Percentiles rank a stretch among this genome's conserved stretches.
Evolutionary conservation across 2,888 invertebrate genomes (phyloP).

Genomic region (Ochropleura plecta): DNA sequence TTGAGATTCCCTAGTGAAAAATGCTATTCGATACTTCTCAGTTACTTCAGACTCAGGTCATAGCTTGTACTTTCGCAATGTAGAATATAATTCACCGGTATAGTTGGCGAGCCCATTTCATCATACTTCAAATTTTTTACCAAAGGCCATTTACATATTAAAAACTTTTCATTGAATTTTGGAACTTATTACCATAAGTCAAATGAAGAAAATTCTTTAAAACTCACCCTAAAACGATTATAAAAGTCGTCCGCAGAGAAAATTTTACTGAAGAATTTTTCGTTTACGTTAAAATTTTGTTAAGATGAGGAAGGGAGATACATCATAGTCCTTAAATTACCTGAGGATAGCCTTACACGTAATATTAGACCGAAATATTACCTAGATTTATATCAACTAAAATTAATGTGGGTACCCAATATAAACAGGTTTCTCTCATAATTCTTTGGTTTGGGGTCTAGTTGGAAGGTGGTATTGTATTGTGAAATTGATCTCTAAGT

Average conservation of each 20-base stretch:
- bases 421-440: conserved; percentile 32
- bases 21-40: too few species aligned
- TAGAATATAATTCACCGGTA: conserved; percentile 1
- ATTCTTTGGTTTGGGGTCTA: conserved; percentile 5
- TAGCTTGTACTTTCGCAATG: not conserved
- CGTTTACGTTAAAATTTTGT: conserved; percentile 57
- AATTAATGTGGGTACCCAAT: conserved; percentile 44
- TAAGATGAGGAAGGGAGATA: conserved; percentile 53
- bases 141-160: conserved; percentile 31
- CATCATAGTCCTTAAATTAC: conserved; percentile 60
- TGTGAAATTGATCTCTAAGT: not conserved
- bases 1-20: too few species aligned
- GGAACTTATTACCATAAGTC: conserved; percentile 16
- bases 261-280: conserved; percentile 49
- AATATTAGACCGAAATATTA: conserved; percentile 57
- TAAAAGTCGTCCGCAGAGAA: conserved; percentile 30
- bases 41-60: not conserved
- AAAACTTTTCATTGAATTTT: conserved; percentile 38
- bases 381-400: conserved; percentile 55
- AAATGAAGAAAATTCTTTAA: conserved; percentile 22
- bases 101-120: conserved; percentile 4
- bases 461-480: conserved; percentile 3
- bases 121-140: conserved; percentile 13
- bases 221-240: conserved; percentile 33
- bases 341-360: conserved; percentile 51